phyloP scores from a whole-genome alignment of 2,113 vertebrate genomes.

The Xiphorhynchus elegans region DNA sequence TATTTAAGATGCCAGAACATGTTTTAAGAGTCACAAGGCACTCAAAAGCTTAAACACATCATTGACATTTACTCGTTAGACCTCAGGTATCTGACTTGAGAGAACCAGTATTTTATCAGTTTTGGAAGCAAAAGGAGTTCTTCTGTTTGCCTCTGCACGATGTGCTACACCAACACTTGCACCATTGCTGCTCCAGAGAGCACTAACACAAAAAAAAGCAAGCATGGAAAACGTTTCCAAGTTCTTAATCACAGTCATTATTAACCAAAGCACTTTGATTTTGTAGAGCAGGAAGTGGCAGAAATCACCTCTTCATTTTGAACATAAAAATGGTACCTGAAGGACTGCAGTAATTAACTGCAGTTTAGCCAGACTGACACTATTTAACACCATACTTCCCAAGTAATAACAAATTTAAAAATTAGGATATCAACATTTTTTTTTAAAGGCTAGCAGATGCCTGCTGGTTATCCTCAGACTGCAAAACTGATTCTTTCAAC shows the following conservation, averaged over 20 bases:
- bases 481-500: not conserved
- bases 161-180: not conserved
- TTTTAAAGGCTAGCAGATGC: not conserved
- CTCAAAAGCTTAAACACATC: not conserved
- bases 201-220: not conserved
- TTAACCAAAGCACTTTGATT: not conserved
- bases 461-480: not conserved
- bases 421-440: not conserved
- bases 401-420: not conserved
- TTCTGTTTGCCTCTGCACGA: fast-evolving
- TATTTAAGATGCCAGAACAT: not conserved
- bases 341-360: not conserved
- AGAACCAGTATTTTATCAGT: not conserved
- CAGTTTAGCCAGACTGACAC: not conserved
- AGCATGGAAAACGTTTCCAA: not conserved
- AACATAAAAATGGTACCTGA: not conserved
- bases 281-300: not conserved
- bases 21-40: not conserved
- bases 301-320: not conserved
- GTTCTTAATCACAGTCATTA: not conserved
- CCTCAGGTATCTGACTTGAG: not conserved
- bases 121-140: not conserved
- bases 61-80: not conserved
- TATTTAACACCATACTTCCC: not conserved
- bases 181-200: not conserved